These are phyloP conservation scores for Calycopis cecrops DNA, from an alignment of 1,140 invertebrate species.

Conservation along the genomic window DNA sequence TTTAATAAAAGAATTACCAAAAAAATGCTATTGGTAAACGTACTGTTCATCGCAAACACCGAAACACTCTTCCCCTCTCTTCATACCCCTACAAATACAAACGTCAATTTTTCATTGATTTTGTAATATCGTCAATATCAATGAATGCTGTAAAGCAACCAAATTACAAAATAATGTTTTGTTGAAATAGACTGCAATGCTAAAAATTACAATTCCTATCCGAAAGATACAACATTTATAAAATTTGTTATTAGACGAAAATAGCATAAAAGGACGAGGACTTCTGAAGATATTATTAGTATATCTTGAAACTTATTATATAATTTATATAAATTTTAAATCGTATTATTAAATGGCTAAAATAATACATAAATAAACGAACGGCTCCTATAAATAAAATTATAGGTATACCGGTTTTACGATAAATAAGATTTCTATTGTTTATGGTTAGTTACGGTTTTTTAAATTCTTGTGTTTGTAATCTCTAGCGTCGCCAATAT, in stretches of 20 bases:
- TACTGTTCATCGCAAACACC: slow-evolving; percentile 15
- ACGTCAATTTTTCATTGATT: slow-evolving; percentile 31
- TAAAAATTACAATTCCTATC: too few relatives aligned
- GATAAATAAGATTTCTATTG: slow-evolving; percentile 7
- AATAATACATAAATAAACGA: too few relatives aligned
- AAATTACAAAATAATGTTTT: background rate
- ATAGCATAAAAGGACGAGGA: too few relatives aligned
- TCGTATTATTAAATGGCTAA: too few relatives aligned
- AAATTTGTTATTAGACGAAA: too few relatives aligned
- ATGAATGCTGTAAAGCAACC: slow-evolving; percentile 17
- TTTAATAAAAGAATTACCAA: slow-evolving; percentile 19
- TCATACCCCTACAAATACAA: slow-evolving; percentile 21
- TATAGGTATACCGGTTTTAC: slow-evolving; percentile 2
- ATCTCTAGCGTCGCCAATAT: slow-evolving; percentile 61
- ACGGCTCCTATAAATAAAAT: too few relatives aligned
- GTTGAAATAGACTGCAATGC: too few relatives aligned
- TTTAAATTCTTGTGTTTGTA: slow-evolving; percentile 2
- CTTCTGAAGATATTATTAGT: too few relatives aligned
- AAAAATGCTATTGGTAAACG: slow-evolving; percentile 14
- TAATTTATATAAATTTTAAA: too few relatives aligned
- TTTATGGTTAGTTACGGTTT: too few relatives aligned
- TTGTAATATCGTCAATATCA: slow-evolving; percentile 14
- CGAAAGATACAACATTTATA: too few relatives aligned
- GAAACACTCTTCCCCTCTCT: slow-evolving; percentile 16
- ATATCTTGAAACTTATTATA: too few relatives aligned